phyloP scores from a whole-genome alignment of 2,113 vertebrate species.

The Chionodraco myersi region DNA sequence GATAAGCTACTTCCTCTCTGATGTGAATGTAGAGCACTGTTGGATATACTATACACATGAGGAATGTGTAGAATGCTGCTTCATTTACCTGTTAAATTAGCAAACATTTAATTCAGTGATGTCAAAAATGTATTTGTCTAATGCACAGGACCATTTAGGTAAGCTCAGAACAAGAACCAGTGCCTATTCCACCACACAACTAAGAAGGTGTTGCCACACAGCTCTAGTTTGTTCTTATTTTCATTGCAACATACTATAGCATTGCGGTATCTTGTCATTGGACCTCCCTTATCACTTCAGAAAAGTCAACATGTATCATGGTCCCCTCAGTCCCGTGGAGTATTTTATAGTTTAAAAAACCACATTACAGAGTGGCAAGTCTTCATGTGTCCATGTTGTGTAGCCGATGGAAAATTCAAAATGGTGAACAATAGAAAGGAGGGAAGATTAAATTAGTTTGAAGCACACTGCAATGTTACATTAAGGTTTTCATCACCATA shows the following conservation, averaged over 20 bases:
- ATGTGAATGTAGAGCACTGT: neutral
- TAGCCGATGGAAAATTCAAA: too few species aligned
- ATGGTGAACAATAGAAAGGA: too few species aligned
- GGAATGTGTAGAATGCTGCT: neutral
- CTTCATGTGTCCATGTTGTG: too few species aligned
- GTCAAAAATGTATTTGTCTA: neutral
- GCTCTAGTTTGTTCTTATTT: neutral
- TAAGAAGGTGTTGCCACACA: neutral
- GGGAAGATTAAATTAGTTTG: too few species aligned
- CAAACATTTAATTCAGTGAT: neutral
- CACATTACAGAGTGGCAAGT: too few species aligned
- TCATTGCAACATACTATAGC: neutral
- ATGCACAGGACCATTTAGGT: neutral
- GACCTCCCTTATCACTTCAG: neutral
- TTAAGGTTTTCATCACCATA: neutral
- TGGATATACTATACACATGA: neutral
- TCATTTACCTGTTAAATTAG: neutral
- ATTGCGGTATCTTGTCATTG: neutral
- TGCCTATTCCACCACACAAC: neutral
- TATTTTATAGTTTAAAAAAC: too few species aligned
- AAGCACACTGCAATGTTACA: neutral
- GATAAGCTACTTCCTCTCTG: too few species aligned
- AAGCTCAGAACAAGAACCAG: neutral
- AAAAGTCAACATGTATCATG: neutral
- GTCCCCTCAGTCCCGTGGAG: neutral